Evolutionary conservation across 2,797 vertebrate genomes (phyloP), one percentile per base, ranked within the genome.

Genomic region (Trichosurus vulpecula): DNA sequence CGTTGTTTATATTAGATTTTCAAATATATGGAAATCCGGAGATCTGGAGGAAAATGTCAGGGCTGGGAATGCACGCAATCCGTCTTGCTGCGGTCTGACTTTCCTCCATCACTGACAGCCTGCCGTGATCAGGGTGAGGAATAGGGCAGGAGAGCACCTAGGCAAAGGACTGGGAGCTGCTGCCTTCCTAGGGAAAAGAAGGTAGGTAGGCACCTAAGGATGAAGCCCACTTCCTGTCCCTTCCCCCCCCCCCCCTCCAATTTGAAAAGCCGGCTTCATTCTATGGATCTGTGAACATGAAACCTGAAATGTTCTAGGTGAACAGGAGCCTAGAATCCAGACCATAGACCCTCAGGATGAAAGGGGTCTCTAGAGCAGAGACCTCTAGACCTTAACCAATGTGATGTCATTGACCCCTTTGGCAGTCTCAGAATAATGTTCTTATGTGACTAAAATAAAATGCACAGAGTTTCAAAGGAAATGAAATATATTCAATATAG

Each of bases 1-100:
- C 98, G 98, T 99, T 99, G 99, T 99, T 99, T 99, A 99, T 99
- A 99, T 99, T 99, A 99, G 99, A 98, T 99, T 99, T 99, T 99
- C 98, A 99, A 99, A 99, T 99, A 98, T 98, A 99, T 99, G 99
- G 98, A 99, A 99, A 99, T 99, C 99, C 98, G 98, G 98, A 98
- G 98, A 98, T 98, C 98, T 98, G 98, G 98, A 98, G 98, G 98
- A 98, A 98, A 99, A 98, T 98, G 99, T 99, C 99, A 99, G 98
- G 98, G 98, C 98, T 98, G 97, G 97, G 92, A 98, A 98, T 96
- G 93, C 97, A 98, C 98, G 97, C 97, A 96, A 99, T 98, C 98
- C 98, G 98, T 99, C 98, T 99, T 98, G 97, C 98, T 97, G 97
- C 94, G 96, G 98, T 97, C 98, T 98, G 98, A 97, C 98, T 98